Evolutionary conservation across 2,113 vertebrate genomes (phyloP), one percentile per base, ranked within the genome.

Genomic region (Serilophus lunatus): DNA sequence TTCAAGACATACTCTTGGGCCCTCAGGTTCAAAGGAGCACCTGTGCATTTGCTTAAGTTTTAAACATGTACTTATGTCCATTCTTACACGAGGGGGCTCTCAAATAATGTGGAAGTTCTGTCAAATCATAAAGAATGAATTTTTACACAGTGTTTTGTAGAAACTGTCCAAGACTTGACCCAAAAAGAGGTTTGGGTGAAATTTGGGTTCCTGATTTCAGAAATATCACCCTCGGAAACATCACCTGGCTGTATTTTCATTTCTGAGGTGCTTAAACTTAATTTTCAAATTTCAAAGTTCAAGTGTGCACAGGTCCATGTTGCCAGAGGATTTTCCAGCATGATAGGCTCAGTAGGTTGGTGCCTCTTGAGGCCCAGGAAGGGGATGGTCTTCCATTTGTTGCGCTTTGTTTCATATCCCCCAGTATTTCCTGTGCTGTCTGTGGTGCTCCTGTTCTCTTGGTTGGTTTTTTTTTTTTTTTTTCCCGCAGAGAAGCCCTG

Each of bases 271-370:
- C 33, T 82, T 68, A 71, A 94, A 64, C 16, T 38, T 65, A 1
- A 38, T 76, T 90, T 76, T 56, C 40, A 29, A 15, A 88, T 36
- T 23, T 57, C 40, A 19, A 70, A 36, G 11, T 54, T 75, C 3
- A 7, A 49, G 38, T 12, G 53, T 23, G 57, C 10, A 8, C 31
- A 40, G 45, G 36, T 66, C 10, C 31, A 20, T 0, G 1, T 23
- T 59, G 59, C 15, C 59, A 87, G 74, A 63, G 81, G 16, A 61
- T 51, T 20, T 14, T 70, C 20, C 2, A 8, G 57, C 22, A 22
- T 0, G 1, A 40, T 16, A 31, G 42, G 28, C 24, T 90, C 28
- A 36, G n/a, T 1, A 2, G n/a, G n/a, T 9, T 3, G 6, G 25
- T 29, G 60, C 33, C 25, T 51, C 66, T 19, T 6, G n/a, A 35